Percentiles rank a stretch among this genome's conserved stretches.
phyloP scores from a whole-genome alignment of 53 echinoderm and acorn worm species.

The Hippasteria phrygiana region DNA sequence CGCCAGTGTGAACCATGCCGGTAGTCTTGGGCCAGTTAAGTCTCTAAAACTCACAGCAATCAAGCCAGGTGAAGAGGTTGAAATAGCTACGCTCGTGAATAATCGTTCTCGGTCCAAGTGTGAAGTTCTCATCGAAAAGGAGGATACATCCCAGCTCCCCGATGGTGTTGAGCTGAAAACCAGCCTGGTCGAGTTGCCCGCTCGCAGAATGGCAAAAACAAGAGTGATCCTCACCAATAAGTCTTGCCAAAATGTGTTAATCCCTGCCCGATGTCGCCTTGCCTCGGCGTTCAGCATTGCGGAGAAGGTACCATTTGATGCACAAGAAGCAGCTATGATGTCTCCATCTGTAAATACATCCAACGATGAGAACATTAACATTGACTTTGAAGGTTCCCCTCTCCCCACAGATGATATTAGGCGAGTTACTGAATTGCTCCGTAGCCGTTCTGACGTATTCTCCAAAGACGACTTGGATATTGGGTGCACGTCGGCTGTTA shows the following conservation, averaged over 20 bases:
- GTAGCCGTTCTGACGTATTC: constrained; percentile 23
- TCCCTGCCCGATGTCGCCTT: not conserved
- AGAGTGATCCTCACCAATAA: not conserved
- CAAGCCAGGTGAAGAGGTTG: not conserved
- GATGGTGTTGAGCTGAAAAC: not conserved
- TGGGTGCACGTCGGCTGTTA: constrained; percentile 58
- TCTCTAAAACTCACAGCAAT: not conserved
- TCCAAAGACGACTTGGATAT: constrained; percentile 64
- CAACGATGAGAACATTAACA: too few species aligned
- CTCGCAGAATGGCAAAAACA: not conserved
- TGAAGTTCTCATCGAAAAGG: not conserved
- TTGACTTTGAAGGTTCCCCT: not conserved
- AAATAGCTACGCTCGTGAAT: not conserved
- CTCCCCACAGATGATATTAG: not conserved
- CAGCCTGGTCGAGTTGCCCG: not conserved
- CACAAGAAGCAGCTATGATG: not conserved
- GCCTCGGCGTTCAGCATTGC: not conserved
- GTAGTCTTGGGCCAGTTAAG: not conserved
- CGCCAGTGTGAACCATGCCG: too few species aligned
- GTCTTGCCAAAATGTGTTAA: not conserved
- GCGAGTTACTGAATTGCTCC: not conserved
- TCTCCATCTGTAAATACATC: not conserved
- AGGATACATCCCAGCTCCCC: not conserved
- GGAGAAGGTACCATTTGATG: not conserved
- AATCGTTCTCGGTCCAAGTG: not conserved